A percentile compares a stretch with the other conserved stretches of the same genome.
Conservation (phyloP, 2,113 vertebrate species). For the Gymnobelideus leadbeateri region DNA sequence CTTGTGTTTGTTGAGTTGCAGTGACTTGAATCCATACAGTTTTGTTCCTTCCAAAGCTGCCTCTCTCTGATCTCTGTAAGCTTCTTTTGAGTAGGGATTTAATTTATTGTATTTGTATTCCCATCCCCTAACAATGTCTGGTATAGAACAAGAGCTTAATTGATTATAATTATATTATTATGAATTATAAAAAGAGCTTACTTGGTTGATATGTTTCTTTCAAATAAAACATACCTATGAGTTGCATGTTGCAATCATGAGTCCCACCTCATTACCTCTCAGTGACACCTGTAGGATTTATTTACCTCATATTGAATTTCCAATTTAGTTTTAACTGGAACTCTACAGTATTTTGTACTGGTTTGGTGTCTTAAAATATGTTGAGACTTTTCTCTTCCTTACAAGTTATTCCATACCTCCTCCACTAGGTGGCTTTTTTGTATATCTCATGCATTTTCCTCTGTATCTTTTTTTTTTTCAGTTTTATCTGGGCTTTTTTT, state of each 20-base stretch:
- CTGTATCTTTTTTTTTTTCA: background rate
- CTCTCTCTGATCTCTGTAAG: background rate
- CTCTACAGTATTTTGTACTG: background rate
- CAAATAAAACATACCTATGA: background rate
- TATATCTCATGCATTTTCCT: background rate
- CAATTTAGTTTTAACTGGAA: background rate
- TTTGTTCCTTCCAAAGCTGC: background rate
- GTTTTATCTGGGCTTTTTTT: background rate
- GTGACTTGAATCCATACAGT: background rate
- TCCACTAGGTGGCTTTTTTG: background rate
- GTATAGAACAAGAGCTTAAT: background rate
- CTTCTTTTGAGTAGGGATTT: background rate
- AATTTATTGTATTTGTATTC: background rate
- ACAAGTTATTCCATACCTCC: background rate
- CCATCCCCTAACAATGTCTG: background rate
- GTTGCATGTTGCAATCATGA: background rate
- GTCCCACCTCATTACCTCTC: background rate
- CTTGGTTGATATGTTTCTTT: background rate
- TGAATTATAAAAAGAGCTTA: background rate
- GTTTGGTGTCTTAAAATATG: background rate
- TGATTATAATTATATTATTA: background rate
- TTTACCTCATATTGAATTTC: background rate
- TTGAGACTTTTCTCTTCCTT: background rate
- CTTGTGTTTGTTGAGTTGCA: background rate
- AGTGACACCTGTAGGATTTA: background rate